Evolutionary conservation across 2,797 vertebrate species (phyloP).

Genomic region (Myotis vivesi): DNA sequence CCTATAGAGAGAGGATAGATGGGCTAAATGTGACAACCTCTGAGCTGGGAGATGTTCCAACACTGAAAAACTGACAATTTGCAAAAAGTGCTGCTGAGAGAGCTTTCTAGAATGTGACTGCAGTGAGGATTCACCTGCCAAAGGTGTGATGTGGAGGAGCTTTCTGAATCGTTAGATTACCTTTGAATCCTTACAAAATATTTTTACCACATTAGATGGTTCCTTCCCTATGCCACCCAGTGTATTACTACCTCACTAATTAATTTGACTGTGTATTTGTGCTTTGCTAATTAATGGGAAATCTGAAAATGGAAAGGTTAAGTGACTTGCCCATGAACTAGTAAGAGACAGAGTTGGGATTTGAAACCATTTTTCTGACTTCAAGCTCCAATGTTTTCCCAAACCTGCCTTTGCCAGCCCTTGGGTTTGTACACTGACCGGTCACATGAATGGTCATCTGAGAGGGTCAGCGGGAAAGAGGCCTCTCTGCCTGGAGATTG

Average conservation of each 20-base stretch:
- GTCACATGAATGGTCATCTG: neutral
- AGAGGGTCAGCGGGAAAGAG: neutral
- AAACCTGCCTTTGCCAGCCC: neutral
- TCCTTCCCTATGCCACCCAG: neutral
- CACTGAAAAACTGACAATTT: neutral
- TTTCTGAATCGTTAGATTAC: neutral
- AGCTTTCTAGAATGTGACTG: neutral
- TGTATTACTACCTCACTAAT: neutral
- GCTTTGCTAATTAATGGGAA: neutral
- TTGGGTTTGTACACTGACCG: neutral
- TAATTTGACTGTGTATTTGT: neutral
- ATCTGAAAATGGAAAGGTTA: neutral
- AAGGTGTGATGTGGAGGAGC: neutral
- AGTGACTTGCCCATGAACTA: neutral
- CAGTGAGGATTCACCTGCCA: neutral
- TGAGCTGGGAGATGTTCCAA: constrained; percentile 13
- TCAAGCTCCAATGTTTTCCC: neutral
- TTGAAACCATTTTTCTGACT: neutral
- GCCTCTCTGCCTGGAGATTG: neutral
- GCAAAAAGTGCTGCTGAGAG: neutral
- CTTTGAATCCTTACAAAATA: neutral
- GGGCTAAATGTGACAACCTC: neutral
- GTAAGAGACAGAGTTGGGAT: neutral
- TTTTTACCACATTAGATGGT: neutral
- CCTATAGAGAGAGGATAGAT: neutral